Base-by-base conservation (phyloP, 2,797 vertebrate species). In the Danio aesculapii region DNA sequence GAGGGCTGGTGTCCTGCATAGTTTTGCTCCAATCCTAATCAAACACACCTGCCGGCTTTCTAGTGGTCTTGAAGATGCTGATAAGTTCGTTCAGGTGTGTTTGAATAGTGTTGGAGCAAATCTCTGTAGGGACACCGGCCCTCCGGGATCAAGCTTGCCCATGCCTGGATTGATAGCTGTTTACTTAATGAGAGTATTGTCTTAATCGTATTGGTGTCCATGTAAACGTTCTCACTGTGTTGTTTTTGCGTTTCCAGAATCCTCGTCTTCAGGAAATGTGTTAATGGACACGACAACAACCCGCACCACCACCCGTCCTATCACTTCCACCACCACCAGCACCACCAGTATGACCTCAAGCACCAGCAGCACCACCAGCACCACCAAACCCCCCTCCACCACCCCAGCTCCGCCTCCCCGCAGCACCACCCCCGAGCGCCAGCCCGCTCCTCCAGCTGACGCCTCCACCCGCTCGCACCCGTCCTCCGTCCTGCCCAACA, bases 401-500 rank as follows among this genome's bases (percentile, higher is more conserved):
- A 72, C 58, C 11, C 19, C 84, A 0, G 30, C 77, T 13, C 91
- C 91, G 55, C 92, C 85, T 63, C 90, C 92, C 49, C 92, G 90
- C 55, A 94, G 90, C 77, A 94, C 92, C 77, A 94, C 94, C 46
- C 94, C 77, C 0, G 70, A 55, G 1, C 88, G 91, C 3, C 89
- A 86, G 14, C 88, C 84, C 0, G 66, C 79, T 83, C 50, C 44
- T 9, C 58, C 85, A 0, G 87, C 84, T 0, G 95, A 95, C 0
- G 88, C 92, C 16, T 90, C 94, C 61, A 93, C 95, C 0, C 89
- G 91, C 50, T 80, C 91, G 0, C 92, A 93, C 0, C 88, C 96
- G 50, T 95, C 95, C 0, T 97, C 97, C 77, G 95, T 95, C 84
- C 89, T 97, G 19, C 97, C 98, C 0, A 93, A 95, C 0, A 70